phyloP scores from a whole-genome alignment of 2,888 invertebrate genomes.

The Neria commutata region DNA sequence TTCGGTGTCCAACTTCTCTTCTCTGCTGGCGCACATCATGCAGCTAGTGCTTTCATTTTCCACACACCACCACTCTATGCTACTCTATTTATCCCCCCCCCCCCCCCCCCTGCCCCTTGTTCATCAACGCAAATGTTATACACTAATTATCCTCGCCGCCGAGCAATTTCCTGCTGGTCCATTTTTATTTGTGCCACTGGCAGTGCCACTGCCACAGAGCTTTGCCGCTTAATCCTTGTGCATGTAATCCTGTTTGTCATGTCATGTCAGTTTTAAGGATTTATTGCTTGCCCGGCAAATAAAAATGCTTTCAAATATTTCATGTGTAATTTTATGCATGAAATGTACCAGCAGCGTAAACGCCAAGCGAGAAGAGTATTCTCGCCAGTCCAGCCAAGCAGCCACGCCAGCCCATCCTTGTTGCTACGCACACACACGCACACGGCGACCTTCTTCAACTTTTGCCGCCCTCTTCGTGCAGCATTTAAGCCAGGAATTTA shows the following conservation, averaged over 20 bases:
- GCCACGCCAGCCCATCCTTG: not conserved
- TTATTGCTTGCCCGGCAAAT: slow-evolving; percentile 46
- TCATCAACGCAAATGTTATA: slow-evolving; percentile 37
- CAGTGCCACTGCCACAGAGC: not conserved
- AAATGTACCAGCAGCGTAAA: slow-evolving; percentile 5
- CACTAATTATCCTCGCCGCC: slow-evolving; percentile 44
- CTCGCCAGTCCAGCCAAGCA: not conserved
- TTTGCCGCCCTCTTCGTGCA: not conserved
- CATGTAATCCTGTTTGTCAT: slow-evolving; percentile 59
- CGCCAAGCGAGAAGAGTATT: not conserved
- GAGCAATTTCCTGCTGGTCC: slow-evolving; percentile 30
- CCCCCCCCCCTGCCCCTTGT: no score
- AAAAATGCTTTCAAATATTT: slow-evolving; percentile 37
- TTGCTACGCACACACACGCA: not conserved
- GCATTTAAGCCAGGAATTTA: slow-evolving; percentile 34
- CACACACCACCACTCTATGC: no score
- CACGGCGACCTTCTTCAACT: not conserved
- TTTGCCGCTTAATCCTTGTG: slow-evolving; percentile 34
- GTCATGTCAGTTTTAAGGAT: slow-evolving; percentile 60
- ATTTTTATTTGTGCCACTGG: slow-evolving; percentile 35
- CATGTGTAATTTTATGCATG: slow-evolving; percentile 42
- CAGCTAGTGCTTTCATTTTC: no score
- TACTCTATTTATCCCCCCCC: no score
- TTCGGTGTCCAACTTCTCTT: no score
- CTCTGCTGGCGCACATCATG: no score